Conservation (phyloP, 2,888 invertebrate species). For the Epirrhoe tristata region DNA sequence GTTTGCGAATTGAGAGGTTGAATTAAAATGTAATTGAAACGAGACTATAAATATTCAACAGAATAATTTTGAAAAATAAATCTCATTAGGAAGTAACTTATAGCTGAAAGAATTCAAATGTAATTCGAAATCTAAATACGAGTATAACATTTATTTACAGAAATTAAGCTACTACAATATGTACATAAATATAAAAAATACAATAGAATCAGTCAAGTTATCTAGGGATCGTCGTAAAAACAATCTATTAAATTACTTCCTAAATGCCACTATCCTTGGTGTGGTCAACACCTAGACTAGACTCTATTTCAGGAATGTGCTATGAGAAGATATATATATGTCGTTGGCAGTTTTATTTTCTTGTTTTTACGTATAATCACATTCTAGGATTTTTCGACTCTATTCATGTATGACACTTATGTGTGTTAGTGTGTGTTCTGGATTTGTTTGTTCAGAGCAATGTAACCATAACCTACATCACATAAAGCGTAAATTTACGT, state of each 20-base stretch:
- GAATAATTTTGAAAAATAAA: constrained; percentile 37
- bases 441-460: no score
- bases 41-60: constrained; percentile 60
- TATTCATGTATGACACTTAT: no score
- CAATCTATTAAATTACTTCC: neutral
- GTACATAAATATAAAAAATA: no score
- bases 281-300: neutral
- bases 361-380: neutral
- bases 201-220: no score
- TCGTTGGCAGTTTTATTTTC: neutral
- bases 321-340: neutral
- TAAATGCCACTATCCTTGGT: no score
- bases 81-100: constrained; percentile 10
- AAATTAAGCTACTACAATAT: no score
- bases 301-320: neutral
- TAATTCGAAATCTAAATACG: neutral
- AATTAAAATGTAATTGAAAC: constrained; percentile 67
- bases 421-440: no score
- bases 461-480: no score
- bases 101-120: constrained; percentile 24
- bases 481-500: no score
- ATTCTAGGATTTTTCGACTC: no score
- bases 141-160: no score
- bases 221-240: no score
- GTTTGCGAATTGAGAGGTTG: constrained; percentile 62